Conservation (phyloP, 2,113 vertebrate genomes). For the Planiliza haematocheilus region DNA sequence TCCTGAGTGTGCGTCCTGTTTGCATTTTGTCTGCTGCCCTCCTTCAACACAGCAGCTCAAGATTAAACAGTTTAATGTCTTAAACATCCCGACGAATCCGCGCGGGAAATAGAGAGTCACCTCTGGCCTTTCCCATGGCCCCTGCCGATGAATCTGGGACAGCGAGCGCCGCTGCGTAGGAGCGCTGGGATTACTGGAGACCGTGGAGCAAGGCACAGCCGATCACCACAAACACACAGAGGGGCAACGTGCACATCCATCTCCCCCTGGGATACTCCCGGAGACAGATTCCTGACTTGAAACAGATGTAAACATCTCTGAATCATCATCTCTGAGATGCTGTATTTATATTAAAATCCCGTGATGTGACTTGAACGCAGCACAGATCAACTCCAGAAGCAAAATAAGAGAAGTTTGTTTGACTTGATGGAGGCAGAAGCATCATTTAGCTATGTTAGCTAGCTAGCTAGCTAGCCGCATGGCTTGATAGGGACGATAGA, state of each 20-base stretch:
- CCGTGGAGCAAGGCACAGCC: slow-evolving; percentile 48
- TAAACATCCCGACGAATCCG: neutral
- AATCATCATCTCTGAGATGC: slow-evolving; percentile 31
- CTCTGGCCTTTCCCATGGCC: slow-evolving; percentile 58
- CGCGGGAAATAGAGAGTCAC: slow-evolving; percentile 19
- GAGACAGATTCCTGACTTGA: slow-evolving; percentile 15
- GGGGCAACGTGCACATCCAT: slow-evolving; percentile 10
- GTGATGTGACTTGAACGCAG: slow-evolving; percentile 2
- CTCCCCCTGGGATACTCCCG: neutral
- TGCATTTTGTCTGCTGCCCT: slow-evolving; percentile 29
- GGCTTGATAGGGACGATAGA: too few species aligned
- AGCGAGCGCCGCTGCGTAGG: neutral
- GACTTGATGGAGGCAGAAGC: neutral
- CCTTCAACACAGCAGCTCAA: slow-evolving; percentile 7
- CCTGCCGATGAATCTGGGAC: slow-evolving; percentile 26
- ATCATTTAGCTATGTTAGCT: too few species aligned
- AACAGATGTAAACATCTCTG: slow-evolving; percentile 45
- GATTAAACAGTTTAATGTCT: neutral
- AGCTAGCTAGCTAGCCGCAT: too few species aligned
- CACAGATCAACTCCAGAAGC: neutral
- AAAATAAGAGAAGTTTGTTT: neutral
- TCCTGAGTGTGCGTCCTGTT: slow-evolving; percentile 37
- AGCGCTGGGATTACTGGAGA: slow-evolving; percentile 40
- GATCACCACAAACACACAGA: neutral
- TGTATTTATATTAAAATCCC: slow-evolving; percentile 8